Base-by-base conservation (phyloP, 2,113 vertebrate genomes). In the Microtus oregoni region DNA sequence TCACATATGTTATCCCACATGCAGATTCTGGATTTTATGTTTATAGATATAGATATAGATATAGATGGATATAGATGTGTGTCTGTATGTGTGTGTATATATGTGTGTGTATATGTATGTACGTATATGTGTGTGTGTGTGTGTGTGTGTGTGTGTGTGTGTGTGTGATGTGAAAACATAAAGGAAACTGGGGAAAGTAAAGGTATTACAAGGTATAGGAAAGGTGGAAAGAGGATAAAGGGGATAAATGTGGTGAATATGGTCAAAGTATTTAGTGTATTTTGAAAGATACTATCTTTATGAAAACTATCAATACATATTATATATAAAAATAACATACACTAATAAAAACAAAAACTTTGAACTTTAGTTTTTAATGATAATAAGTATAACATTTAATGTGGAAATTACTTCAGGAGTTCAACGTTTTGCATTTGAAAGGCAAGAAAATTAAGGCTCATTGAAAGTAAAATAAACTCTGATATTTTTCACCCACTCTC, bases 51-150 rank as follows among this genome's bases (percentile, higher is more conserved):
- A 13, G 50, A 52, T 13, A 52, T 13, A 52, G 50, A 52, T 52
- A 50, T 50, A 52, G 50, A 52, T 52, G 3, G 50, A 13, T 14
- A 14, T 14, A 52, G 12, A 52, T 52, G 14, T 52, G 52, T 55
- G 52, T 55, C 14, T 55, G 52, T 55, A 14, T 17, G 55, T 55
- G 55, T 55, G 4, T 55, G 4, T 55, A 17, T 55, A 17, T 22
- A 17, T 24, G 14, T 24, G 10, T 24, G 10, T 24, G 14, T 24
- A 17, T 41, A 4, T 15, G 3, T 15, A 3, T 15, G 12, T 13
- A 12, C 3, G 14, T 15, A 14, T 17, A 4, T 17, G 0, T 14
- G 14, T 17, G 1, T 17, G 1, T 15, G 52, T 14, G 52, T 50
- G 52, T 14, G 52, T n/a, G n/a, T n/a, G n/a, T 17, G 0, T 14